A percentile compares a stretch with the other conserved stretches of the same genome.
These are phyloP conservation scores for Matsumyia berberina DNA, from an alignment of 2,888 invertebrate species.

Conservation along the genomic window DNA sequence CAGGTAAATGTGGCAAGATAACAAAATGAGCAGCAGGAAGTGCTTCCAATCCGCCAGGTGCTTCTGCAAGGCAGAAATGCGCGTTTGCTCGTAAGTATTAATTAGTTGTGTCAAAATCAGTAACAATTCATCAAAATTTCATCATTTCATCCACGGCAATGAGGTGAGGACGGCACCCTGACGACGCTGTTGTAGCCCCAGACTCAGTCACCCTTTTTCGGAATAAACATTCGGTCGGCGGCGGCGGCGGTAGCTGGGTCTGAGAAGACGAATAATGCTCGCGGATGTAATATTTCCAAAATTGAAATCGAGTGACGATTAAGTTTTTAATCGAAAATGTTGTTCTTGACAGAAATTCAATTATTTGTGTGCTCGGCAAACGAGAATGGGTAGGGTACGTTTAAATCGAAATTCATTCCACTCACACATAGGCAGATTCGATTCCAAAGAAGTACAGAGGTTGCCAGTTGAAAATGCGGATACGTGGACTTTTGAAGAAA, in stretches of 20 bases:
- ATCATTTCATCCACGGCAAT: conserved; percentile 47
- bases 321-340: conserved; percentile 74
- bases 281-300: conserved; percentile 48
- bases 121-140: conserved; percentile 74
- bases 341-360: conserved; percentile 74
- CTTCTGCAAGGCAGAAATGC: not conserved
- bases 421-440: too few relatives aligned
- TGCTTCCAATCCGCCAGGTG: conserved; percentile 32
- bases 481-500: too few relatives aligned
- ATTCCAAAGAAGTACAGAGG: too few relatives aligned
- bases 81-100: conserved; percentile 59
- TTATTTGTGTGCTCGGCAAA: conserved; percentile 69
- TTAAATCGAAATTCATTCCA: too few relatives aligned
- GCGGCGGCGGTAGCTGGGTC: not conserved
- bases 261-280: not conserved
- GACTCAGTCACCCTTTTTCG: conserved; percentile 45
- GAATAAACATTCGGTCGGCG: not conserved
- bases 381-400: too few relatives aligned
- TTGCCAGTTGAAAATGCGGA: too few relatives aligned
- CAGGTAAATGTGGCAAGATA: conserved; percentile 51
- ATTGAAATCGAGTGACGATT: conserved; percentile 69
- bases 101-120: conserved; percentile 77
- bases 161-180: not conserved
- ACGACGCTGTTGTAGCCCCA: not conserved
- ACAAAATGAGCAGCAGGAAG: conserved; percentile 52